Evolutionary conservation across 2,797 vertebrate genomes (phyloP).

Genomic region (Emydoidea blandingii): DNA sequence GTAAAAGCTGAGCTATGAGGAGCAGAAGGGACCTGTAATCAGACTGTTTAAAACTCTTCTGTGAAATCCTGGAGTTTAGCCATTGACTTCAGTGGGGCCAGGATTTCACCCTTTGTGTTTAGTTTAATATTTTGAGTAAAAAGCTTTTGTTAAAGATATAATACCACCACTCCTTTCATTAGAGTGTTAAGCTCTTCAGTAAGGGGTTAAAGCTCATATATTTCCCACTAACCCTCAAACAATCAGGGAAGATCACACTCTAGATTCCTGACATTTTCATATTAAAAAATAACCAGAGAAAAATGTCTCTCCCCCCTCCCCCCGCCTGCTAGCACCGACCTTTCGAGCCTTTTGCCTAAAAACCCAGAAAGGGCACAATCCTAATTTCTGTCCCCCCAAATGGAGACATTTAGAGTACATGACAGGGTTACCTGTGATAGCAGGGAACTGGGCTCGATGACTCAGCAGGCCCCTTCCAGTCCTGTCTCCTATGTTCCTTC

Average conservation of each 20-base stretch:
- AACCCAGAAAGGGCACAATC: neutral
- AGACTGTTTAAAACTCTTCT: neutral
- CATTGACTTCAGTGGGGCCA: neutral
- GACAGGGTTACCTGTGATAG: neutral
- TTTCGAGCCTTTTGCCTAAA: neutral
- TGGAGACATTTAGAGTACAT: neutral
- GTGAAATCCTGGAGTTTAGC: neutral
- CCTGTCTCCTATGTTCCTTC: neutral
- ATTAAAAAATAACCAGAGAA: neutral
- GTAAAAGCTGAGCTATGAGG: neutral
- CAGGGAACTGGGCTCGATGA: neutral
- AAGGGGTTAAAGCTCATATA: neutral
- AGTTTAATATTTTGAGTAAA: neutral
- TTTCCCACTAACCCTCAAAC: neutral
- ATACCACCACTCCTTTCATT: neutral
- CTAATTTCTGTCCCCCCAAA: neutral
- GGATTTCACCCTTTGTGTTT: neutral
- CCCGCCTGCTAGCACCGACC: accelerated
- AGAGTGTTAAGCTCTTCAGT: neutral
- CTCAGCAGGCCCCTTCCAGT: neutral
- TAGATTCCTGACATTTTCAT: neutral
- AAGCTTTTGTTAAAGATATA: neutral
- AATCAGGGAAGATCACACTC: neutral
- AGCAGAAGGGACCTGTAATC: neutral
- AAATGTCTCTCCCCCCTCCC: neutral